A percentile compares a stretch with the other conserved stretches of the same genome.
Evolutionary conservation across 2,797 vertebrate genomes (phyloP).

Genomic region (Enteromius viviparus): DNA sequence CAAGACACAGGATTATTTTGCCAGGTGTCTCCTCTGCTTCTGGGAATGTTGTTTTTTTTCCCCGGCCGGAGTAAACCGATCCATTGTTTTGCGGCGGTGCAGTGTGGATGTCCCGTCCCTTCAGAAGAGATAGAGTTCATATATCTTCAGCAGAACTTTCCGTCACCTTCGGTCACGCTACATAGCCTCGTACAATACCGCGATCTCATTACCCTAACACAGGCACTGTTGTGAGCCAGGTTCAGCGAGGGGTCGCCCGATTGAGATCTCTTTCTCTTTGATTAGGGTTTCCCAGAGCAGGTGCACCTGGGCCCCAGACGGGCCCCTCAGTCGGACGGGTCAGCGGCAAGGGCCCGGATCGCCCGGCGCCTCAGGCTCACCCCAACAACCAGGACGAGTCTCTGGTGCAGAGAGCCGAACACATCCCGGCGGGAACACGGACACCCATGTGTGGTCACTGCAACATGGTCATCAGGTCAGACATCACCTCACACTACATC

Average conservation of each 20-base stretch:
- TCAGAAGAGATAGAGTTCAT: slow-evolving; percentile 38
- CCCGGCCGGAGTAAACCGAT: slow-evolving; percentile 62
- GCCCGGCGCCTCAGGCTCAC: slow-evolving; percentile 71
- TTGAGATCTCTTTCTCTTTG: slow-evolving; percentile 51
- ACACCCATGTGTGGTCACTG: slow-evolving; percentile 95
- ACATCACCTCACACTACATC: background rate
- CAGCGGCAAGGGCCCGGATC: slow-evolving; percentile 72
- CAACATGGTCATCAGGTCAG: slow-evolving; percentile 90
- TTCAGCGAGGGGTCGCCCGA: slow-evolving; percentile 56
- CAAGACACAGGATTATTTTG: slow-evolving; percentile 68
- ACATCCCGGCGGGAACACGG: slow-evolving; percentile 91
- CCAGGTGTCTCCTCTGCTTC: slow-evolving; percentile 75
- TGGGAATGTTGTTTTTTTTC: slow-evolving; percentile 65
- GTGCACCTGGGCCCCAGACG: slow-evolving; percentile 56
- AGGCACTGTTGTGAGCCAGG: slow-evolving; percentile 46
- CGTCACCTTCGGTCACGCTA: slow-evolving; percentile 56
- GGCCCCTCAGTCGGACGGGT: slow-evolving; percentile 81
- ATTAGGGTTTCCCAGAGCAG: slow-evolving; percentile 71
- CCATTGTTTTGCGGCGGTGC: slow-evolving; percentile 63
- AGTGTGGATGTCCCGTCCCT: slow-evolving; percentile 60
- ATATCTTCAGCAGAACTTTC: slow-evolving; percentile 52
- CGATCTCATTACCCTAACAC: slow-evolving; percentile 59
- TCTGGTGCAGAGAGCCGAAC: slow-evolving; percentile 91
- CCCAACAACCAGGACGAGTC: slow-evolving; percentile 83
- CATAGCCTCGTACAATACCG: slow-evolving; percentile 51